Evolutionary conservation across 2,113 vertebrate genomes (phyloP), one percentile per base, ranked within the genome.

Genomic region (Coreoperca whiteheadi): DNA sequence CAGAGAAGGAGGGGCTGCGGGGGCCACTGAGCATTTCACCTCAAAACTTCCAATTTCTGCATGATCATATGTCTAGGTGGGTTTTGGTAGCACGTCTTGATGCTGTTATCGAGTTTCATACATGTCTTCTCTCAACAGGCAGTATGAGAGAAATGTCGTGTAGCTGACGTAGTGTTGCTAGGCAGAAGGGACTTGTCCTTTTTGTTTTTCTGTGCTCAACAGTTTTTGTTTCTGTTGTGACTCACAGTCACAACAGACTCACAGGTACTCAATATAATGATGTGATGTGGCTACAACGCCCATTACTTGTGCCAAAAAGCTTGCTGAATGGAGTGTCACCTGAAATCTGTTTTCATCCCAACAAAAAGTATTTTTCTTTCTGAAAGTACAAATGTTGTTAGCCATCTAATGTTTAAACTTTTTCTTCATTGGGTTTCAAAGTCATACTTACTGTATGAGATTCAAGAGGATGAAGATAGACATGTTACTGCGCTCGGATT

Each of bases 151-250:
- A 69, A 25, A 39, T 56, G 6, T 37, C 14, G 15, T 1, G n/a
- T 61, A 20, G 23, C 2, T 46, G 43, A 12, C 18, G 1, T 15
- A 0, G 11, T 34, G 82, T 88, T 77, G 43, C 60, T 53, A 70
- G 48, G 54, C 46, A 66, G 59, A 53, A 8, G 20, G 8, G 30
- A 76, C 43, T n/a, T 51, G 68, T 59, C 34, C 43, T 46, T 15
- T 30, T 18, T 84, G 51, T 72, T 82, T 74, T 51, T 77, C 4
- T 37, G 23, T 41, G 16, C 68, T 4, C 25, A 34, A 4, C 14
- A 21, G 15, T 81, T 84, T 82, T 79, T 56, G 72, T 85, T 81
- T 79, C 74, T 43, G 4, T 74, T 84, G 3, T 90, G 86, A 90
- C 70, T 85, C 84, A 79, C 48, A 12, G 46, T 73, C 79, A 77